These are phyloP conservation scores for Prionailurus bengalensis DNA, from an alignment of 2,113 vertebrate species.

Conservation along the genomic window DNA sequence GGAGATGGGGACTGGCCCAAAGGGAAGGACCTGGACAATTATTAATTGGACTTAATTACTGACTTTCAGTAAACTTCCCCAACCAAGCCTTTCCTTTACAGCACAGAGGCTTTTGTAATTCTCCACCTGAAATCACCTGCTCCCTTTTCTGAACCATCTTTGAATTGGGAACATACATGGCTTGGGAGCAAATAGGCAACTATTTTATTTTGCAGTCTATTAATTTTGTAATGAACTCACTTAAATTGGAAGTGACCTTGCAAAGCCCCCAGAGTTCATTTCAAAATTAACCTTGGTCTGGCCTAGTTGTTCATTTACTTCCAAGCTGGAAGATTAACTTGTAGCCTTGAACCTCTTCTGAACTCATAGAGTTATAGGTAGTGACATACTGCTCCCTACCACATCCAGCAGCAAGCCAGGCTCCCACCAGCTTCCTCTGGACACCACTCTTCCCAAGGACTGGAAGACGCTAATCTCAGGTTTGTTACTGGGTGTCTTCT, in stretches of 20 bases:
- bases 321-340: neutral
- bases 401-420: neutral
- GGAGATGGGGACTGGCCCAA: neutral
- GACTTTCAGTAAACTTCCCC: neutral
- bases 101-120: neutral
- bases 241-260: neutral
- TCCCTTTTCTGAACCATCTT: neutral
- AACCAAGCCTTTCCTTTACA: neutral
- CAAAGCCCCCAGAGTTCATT: neutral
- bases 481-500: neutral
- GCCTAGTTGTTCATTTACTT: constrained; percentile 51
- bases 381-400: neutral
- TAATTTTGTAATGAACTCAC: neutral
- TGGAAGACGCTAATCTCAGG: neutral
- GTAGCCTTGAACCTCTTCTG: neutral
- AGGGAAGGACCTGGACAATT: too few relatives aligned
- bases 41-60: too few relatives aligned
- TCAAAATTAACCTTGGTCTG: neutral
- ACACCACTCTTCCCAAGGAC: neutral
- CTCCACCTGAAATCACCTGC: neutral
- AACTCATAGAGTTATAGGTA: too few relatives aligned
- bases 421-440: neutral
- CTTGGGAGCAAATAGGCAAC: neutral
- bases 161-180: fast-evolving
- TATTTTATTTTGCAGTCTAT: neutral